These are phyloP conservation scores for Thripadectes ignobilis DNA, from an alignment of 2,797 vertebrate species.

Conservation along the genomic window DNA sequence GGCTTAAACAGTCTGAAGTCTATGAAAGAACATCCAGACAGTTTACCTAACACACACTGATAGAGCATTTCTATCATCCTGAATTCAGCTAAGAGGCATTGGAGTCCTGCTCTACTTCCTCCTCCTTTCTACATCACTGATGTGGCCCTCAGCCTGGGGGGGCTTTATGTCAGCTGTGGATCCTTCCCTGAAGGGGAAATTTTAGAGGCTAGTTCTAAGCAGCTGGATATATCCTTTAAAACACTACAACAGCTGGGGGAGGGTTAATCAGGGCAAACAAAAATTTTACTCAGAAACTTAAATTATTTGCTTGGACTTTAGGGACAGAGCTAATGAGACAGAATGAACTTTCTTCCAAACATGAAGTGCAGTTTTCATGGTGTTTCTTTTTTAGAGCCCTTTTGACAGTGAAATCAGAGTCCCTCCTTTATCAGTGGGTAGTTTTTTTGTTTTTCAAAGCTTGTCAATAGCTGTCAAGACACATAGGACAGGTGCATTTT, in stretches of 20 bases:
- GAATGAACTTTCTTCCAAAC: not conserved
- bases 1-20: not conserved
- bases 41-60: not conserved
- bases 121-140: not conserved
- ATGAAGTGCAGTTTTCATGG: fast-evolving
- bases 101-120: not conserved
- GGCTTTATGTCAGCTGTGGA: not conserved
- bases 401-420: not conserved
- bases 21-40: not conserved
- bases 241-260: not conserved
- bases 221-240: not conserved
- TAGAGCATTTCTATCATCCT: not conserved
- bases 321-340: not conserved
- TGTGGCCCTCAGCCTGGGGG: not conserved
- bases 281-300: not conserved
- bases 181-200: not conserved
- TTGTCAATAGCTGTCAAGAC: not conserved
- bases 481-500: not conserved
- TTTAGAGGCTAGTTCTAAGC: not conserved
- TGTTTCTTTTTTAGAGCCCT: not conserved
- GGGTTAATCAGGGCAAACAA: not conserved
- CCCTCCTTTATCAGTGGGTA: fast-evolving
- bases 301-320: not conserved
- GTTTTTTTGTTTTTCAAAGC: not conserved
- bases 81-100: not conserved